A percentile compares a stretch with the other conserved stretches of the same genome.
These are phyloP conservation scores for Anhinga rufa DNA, from an alignment of 2,113 vertebrate species.

Conservation along the genomic window DNA sequence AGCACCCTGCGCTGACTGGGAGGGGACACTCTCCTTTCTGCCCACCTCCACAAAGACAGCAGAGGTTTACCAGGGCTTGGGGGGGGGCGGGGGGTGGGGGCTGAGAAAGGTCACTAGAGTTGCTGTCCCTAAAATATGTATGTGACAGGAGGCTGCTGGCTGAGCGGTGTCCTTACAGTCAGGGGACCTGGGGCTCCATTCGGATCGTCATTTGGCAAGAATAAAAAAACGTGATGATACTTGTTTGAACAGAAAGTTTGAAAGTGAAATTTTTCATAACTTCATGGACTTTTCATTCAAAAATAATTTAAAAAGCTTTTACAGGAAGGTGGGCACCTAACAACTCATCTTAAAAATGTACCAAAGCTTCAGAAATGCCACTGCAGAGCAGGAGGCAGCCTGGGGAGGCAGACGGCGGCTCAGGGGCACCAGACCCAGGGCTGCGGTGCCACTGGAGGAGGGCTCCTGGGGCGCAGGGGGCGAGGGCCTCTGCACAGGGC, in stretches of 20 bases:
- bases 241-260: not conserved
- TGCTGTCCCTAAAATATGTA: not conserved
- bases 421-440: no score
- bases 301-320: not conserved
- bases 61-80: not conserved
- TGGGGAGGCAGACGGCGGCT: not conserved
- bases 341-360: not conserved
- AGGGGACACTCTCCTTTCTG: not conserved
- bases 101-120: not conserved
- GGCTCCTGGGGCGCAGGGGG: rapidly evolving
- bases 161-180: not conserved
- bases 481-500: rapidly evolving
- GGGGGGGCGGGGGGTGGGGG: not conserved
- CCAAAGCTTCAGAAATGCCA: not conserved
- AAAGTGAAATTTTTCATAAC: not conserved
- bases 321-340: not conserved
- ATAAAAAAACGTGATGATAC: not conserved
- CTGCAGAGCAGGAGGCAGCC: not conserved
- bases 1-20: not conserved
- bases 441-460: not conserved
- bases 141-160: not conserved
- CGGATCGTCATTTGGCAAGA: not conserved
- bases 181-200: not conserved
- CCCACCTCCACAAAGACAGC: not conserved
- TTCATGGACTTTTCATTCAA: not conserved